A percentile compares a stretch with the other conserved stretches of the same genome.
Conservation (phyloP, 2,888 invertebrate genomes). For the Drosophila heteroneura region DNA sequence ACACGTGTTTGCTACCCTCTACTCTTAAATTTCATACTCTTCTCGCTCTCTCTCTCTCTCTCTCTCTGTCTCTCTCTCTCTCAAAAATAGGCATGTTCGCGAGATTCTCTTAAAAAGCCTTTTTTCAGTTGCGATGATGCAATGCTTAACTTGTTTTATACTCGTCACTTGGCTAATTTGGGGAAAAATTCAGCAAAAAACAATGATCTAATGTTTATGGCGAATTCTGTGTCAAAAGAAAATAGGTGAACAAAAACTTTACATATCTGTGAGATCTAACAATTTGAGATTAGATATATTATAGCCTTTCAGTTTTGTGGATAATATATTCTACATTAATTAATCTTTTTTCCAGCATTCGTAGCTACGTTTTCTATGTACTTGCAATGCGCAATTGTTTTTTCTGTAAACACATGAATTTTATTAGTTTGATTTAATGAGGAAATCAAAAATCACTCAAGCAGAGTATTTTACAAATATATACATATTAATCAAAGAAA, state of each 20-base stretch:
- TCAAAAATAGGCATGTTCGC: background rate
- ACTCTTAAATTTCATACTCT: background rate
- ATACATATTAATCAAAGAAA: background rate
- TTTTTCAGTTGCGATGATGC: conserved; percentile 43
- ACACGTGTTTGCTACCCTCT: conserved; percentile 1
- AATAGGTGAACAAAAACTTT: background rate
- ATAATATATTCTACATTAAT: background rate
- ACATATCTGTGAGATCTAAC: background rate
- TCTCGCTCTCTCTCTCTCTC: background rate
- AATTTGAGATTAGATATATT: background rate
- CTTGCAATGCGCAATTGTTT: background rate
- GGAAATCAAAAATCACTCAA: background rate
- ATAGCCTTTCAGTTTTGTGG: background rate
- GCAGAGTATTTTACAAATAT: background rate
- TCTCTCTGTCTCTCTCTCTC: background rate
- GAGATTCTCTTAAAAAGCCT: background rate
- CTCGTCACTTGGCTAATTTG: conserved; percentile 17
- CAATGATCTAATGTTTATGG: conserved; percentile 23
- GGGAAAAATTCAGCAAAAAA: conserved; percentile 6
- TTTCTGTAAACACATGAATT: background rate
- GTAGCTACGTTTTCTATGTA: background rate
- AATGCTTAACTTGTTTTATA: conserved; percentile 30
- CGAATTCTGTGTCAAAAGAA: background rate
- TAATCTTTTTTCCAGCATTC: background rate
- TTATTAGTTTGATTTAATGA: background rate